Base-by-base conservation (phyloP, 1,140 invertebrate species). In the Zaprionus gabonicus region DNA sequence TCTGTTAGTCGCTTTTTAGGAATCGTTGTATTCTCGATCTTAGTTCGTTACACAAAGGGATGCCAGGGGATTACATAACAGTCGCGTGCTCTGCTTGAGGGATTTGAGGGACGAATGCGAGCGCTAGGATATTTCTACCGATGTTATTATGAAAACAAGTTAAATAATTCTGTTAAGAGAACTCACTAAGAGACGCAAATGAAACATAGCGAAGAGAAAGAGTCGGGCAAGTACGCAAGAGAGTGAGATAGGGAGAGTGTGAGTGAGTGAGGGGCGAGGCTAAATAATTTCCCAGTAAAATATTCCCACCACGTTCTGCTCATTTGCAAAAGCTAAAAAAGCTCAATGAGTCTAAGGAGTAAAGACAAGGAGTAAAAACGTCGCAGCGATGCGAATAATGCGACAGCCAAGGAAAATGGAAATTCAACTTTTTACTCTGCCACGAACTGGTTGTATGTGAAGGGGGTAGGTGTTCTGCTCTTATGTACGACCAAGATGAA, bases 401-500 rank as follows among this genome's bases (percentile, higher is more conserved):
- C 41, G 46, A 51, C 20, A 25, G 12, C 2, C 46, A 25, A 23
- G 4, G 17, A 25, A 51, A 51, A 51, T 10, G 20, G 10, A 13
- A 51, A 51, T 13, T 51, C 41, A 41, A 41, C 15, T 20, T 49
- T 49, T 49, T 23, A 31, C 28, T 38, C 13, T 38, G 13, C 46
- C 23, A 13, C 46, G 12, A 25, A 51, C 46, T 25, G 46, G 2
- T 15, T 31, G 2, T 56, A 27, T 17, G 0, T 56, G 49, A 7
- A 15, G 27, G 36, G 15, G 13, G 23, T 13, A n/a, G 2, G 4
- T 1, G 27, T 55, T 31, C 1, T n/a, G 2, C 31, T 25, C 13
- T n/a, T 56, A 25, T 51, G 53, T 28, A 28, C 27, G 28, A 15
- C 28, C 41, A 38, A 68, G 38, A 58, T 34, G 9, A 59, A 59